A percentile compares a stretch with the other conserved stretches of the same genome.
These are phyloP conservation scores for Syncerus caffer DNA, from an alignment of 2,797 vertebrate species.

Conservation along the genomic window DNA sequence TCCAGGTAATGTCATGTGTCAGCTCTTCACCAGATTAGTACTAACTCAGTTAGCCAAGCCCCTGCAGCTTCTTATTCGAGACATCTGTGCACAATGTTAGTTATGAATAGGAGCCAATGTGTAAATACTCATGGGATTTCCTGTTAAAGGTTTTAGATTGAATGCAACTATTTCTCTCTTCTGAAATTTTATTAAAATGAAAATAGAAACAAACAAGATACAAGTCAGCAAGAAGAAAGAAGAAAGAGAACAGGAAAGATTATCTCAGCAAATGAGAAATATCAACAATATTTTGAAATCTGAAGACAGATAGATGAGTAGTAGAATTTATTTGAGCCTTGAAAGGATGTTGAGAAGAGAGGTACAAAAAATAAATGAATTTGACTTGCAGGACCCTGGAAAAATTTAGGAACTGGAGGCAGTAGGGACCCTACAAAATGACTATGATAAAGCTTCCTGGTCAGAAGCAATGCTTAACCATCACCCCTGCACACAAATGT, in stretches of 20 bases:
- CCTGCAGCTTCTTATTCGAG: neutral
- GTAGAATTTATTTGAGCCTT: neutral
- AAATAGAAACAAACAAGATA: neutral
- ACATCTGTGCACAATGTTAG: neutral
- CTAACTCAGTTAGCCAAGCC: neutral
- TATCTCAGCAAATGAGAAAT: neutral
- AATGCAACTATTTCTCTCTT: constrained; percentile 58
- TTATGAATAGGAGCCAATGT: constrained; percentile 1
- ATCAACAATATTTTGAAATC: neutral
- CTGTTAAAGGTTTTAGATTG: neutral
- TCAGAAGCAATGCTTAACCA: neutral
- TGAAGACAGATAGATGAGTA: neutral
- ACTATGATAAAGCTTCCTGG: neutral
- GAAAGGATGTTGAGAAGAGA: neutral
- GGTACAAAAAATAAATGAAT: neutral
- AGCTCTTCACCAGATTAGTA: neutral
- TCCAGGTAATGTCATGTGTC: neutral
- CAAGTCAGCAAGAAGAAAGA: neutral
- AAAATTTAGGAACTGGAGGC: neutral
- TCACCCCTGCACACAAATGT: neutral
- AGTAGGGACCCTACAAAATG: neutral
- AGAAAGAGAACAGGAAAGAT: neutral
- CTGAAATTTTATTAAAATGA: constrained; percentile 23
- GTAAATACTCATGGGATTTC: constrained; percentile 42
- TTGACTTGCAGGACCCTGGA: neutral